A percentile compares a stretch with the other conserved stretches of the same genome.
Conservation (phyloP, 2,888 invertebrate species). For the Cryptus viduatorius region DNA sequence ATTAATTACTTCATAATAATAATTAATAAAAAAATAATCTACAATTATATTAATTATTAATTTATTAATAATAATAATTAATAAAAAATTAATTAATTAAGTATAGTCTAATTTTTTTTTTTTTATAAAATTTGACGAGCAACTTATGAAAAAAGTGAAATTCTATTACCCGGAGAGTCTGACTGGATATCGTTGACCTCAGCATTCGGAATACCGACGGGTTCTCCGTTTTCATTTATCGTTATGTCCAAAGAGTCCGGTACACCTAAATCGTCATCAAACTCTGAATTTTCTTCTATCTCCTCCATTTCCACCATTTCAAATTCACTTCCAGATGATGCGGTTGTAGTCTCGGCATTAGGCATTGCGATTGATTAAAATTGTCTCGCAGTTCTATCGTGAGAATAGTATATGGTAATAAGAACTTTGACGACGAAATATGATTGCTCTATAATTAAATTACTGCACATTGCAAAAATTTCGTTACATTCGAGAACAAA, state of each 20-base stretch:
- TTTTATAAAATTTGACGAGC: too few species aligned
- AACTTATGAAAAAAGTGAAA: too few species aligned
- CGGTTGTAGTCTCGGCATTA: slow-evolving; percentile 38
- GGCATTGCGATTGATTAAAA: slow-evolving; percentile 51
- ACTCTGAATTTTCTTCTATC: slow-evolving; percentile 88
- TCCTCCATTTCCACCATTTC: slow-evolving; percentile 54
- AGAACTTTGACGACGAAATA: neutral
- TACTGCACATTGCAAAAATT: neutral
- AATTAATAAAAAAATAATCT: too few species aligned
- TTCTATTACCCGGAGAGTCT: slow-evolving; percentile 41
- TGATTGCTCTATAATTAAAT: neutral
- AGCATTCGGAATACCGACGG: slow-evolving; percentile 42
- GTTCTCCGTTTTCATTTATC: slow-evolving; percentile 76
- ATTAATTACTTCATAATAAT: too few species aligned
- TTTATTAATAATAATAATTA: too few species aligned
- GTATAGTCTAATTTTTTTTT: too few species aligned
- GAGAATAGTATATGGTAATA: neutral
- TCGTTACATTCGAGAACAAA: neutral
- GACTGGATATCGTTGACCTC: neutral
- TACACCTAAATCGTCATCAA: slow-evolving; percentile 92
- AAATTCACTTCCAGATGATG: slow-evolving; percentile 32
- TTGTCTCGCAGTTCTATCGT: neutral
- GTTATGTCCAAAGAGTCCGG: slow-evolving; percentile 90
- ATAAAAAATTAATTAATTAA: too few species aligned
- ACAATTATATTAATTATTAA: too few species aligned